A percentile compares a stretch with the other conserved stretches of the same genome.
Evolutionary conservation across 2,888 invertebrate species (phyloP).

Genomic region (Vanessa cardui): DNA sequence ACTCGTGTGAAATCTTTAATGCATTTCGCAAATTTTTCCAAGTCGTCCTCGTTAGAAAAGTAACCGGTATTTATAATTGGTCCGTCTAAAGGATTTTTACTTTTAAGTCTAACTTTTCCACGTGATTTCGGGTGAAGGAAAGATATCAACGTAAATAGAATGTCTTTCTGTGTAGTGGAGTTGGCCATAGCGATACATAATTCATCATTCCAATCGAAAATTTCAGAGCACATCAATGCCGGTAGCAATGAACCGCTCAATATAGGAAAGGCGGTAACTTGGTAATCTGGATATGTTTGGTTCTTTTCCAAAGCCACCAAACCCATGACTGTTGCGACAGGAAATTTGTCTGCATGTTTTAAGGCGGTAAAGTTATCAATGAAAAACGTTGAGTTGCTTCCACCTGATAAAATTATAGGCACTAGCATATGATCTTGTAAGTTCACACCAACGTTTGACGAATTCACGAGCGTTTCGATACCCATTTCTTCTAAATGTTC

Average conservation of each 20-base stretch:
- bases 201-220: constrained; percentile 48
- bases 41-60: constrained; percentile 49
- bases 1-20: constrained; percentile 46
- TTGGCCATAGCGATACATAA: constrained; percentile 48
- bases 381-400: constrained; percentile 39
- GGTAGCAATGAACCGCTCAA: constrained; percentile 47
- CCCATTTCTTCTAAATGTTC: constrained; percentile 51
- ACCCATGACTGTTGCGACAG: constrained; percentile 53
- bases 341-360: constrained; percentile 48
- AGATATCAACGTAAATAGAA: constrained; percentile 45
- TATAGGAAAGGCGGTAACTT: constrained; percentile 48
- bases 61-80: constrained; percentile 52
- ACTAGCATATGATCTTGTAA: constrained; percentile 59
- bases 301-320: constrained; percentile 52
- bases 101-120: constrained; percentile 53
- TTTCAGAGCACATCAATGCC: constrained; percentile 46
- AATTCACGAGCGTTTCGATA: constrained; percentile 50
- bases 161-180: constrained; percentile 39
- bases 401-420: constrained; percentile 48
- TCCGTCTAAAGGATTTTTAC: constrained; percentile 49
- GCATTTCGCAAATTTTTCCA: constrained; percentile 45
- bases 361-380: constrained; percentile 48
- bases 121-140: constrained; percentile 57
- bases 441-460: constrained; percentile 57
- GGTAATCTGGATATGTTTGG: constrained; percentile 59